Conservation (phyloP, 2,113 vertebrate species). For the Erythrolamprus reginae region DNA sequence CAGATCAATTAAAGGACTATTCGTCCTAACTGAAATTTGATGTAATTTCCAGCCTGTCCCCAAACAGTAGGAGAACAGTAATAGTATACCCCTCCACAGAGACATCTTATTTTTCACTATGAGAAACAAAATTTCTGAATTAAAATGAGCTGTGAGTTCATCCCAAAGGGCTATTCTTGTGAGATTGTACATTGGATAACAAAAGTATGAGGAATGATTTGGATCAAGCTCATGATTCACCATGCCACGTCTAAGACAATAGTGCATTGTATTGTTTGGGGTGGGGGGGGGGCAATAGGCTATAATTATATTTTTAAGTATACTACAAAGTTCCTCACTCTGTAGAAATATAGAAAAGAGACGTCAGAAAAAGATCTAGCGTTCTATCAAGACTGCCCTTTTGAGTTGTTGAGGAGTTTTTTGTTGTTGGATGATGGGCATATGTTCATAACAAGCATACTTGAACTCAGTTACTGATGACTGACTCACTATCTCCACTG, state of each 20-base stretch:
- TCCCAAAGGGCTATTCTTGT: neutral
- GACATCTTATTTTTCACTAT: neutral
- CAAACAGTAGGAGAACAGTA: neutral
- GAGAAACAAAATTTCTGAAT: neutral
- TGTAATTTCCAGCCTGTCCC: neutral
- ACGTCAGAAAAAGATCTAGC: neutral
- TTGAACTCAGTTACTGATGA: neutral
- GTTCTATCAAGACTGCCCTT: neutral
- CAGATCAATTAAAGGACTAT: neutral
- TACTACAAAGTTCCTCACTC: neutral
- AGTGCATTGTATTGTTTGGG: neutral
- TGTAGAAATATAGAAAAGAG: neutral
- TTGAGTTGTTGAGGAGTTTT: no score
- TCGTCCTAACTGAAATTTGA: neutral
- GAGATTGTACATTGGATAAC: neutral
- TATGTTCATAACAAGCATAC: neutral
- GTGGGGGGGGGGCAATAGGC: fast-evolving
- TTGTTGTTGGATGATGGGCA: neutral
- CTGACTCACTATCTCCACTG: neutral
- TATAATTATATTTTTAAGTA: neutral
- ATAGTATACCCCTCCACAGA: neutral
- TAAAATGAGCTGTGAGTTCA: neutral
- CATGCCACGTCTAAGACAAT: neutral
- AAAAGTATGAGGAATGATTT: neutral
- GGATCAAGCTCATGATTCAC: neutral